phyloP scores from a whole-genome alignment of 1,140 invertebrate species.

The Sminthurinus signatus region DNA sequence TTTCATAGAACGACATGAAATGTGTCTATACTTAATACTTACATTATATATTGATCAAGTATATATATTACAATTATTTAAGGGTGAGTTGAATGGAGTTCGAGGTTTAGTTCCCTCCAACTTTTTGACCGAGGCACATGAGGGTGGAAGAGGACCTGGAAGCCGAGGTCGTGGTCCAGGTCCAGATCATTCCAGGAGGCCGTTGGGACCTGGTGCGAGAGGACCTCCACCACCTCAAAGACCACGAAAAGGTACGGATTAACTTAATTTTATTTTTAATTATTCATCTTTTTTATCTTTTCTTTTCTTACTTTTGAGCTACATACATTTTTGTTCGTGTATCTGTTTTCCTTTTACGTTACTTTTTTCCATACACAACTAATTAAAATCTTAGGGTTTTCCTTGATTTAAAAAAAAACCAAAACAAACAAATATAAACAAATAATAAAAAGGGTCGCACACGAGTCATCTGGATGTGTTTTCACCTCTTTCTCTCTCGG shows the following conservation, averaged over 20 bases:
- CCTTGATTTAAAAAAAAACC: no score
- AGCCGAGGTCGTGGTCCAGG: conserved; percentile 44
- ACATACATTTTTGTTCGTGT: conserved; percentile 6
- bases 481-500: conserved; percentile 35
- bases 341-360: not conserved
- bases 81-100: conserved; percentile 83
- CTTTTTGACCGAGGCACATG: conserved; percentile 76
- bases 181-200: conserved; percentile 40
- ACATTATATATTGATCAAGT: no score
- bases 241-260: conserved; percentile 23
- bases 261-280: no score
- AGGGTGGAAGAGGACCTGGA: conserved; percentile 41
- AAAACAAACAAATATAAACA: no score
- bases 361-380: no score
- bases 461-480: conserved; percentile 33
- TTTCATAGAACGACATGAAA: no score
- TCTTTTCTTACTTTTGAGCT: not conserved
- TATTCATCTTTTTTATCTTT: conserved; percentile 14
- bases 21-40: no score
- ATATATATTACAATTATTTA: no score
- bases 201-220: conserved; percentile 60
- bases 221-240: conserved; percentile 65
- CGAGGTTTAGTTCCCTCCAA: conserved; percentile 91
- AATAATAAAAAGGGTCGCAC: conserved; percentile 14
- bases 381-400: no score